Conservation (phyloP, 2,113 vertebrate genomes). For the Emydura subglobosa region DNA sequence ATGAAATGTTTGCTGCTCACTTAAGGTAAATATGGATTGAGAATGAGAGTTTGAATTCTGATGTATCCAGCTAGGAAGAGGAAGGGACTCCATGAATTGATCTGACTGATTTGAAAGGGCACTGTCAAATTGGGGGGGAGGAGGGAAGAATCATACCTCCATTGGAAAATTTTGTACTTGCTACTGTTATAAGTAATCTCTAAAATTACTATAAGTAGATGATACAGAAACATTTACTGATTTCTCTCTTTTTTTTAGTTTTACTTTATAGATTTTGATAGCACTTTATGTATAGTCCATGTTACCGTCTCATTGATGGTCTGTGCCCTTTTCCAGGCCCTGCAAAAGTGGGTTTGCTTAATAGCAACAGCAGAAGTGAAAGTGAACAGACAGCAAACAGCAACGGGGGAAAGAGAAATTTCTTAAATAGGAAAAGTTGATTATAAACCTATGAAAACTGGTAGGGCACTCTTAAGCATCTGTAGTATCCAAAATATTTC, state of each 20-base stretch:
- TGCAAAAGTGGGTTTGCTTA: not conserved
- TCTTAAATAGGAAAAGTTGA: not conserved
- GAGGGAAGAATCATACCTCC: not conserved
- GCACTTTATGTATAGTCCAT: not conserved
- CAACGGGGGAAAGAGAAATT: not conserved
- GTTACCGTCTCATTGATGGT: not conserved
- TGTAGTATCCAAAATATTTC: not conserved
- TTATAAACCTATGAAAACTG: not conserved
- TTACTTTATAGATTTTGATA: not conserved
- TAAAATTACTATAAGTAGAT: not conserved
- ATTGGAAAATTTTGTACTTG: not conserved
- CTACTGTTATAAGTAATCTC: not conserved
- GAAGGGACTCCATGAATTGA: not conserved
- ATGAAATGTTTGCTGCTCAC: constrained; percentile 98
- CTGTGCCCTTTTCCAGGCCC: not conserved
- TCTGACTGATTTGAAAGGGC: not conserved
- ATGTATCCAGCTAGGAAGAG: not conserved
- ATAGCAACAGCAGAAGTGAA: not conserved
- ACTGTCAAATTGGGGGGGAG: not conserved
- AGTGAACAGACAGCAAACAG: not conserved
- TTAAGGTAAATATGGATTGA: constrained; percentile 82
- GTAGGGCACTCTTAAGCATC: not conserved
- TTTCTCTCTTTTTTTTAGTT: accelerated
- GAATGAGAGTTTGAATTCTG: not conserved
- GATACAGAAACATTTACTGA: not conserved